A percentile compares a stretch with the other conserved stretches of the same genome.
phyloP scores from a whole-genome alignment of 2,113 vertebrate species.

The Canis aureus region DNA sequence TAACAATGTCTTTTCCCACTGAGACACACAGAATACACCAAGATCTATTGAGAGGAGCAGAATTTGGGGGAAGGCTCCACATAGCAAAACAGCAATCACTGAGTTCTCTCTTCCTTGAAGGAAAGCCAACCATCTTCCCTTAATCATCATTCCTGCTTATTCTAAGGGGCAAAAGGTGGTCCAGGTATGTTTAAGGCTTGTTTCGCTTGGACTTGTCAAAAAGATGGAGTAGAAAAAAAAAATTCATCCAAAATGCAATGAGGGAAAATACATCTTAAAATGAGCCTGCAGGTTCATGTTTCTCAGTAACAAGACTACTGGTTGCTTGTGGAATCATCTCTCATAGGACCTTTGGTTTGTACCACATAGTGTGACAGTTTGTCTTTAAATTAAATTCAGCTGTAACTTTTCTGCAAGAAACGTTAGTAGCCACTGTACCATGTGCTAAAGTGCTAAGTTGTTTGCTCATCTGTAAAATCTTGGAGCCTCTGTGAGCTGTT shows the following conservation, averaged over 20 bases:
- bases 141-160: background rate
- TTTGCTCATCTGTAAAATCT: background rate
- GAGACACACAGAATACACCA: slow-evolving; percentile 23
- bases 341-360: background rate
- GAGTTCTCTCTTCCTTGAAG: background rate
- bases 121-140: background rate
- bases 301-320: background rate
- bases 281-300: background rate
- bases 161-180: background rate
- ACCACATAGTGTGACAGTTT: background rate
- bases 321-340: background rate
- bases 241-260: background rate
- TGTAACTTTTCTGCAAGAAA: background rate
- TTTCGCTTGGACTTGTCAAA: slow-evolving; percentile 1
- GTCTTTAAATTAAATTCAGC: background rate
- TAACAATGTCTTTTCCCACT: slow-evolving; percentile 67
- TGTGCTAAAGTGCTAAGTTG: background rate
- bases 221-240: background rate
- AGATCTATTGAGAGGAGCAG: background rate
- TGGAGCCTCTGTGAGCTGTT: background rate
- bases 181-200: background rate
- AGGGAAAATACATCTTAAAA: slow-evolving; percentile 49
- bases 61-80: background rate
- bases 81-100: background rate
- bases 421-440: background rate